These are phyloP conservation scores for Hormaphis cornu DNA, from an alignment of 1,140 invertebrate species.

Conservation along the genomic window DNA sequence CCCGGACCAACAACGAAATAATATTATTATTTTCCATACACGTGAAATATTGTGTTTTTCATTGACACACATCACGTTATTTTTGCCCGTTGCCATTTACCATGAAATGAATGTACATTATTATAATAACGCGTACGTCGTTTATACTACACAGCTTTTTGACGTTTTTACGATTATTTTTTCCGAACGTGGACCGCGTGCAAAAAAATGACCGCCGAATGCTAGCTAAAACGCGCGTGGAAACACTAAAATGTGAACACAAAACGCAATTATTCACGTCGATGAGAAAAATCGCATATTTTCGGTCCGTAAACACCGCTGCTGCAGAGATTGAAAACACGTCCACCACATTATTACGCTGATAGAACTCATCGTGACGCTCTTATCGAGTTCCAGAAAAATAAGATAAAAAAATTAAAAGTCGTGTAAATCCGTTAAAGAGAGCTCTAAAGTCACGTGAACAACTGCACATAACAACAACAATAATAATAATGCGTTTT, in stretches of 20 bases:
- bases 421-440: too few relatives aligned
- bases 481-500: too few relatives aligned
- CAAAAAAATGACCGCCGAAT: slow-evolving; percentile 5
- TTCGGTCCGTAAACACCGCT: background rate
- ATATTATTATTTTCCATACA: background rate
- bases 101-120: too few relatives aligned
- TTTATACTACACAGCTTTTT: too few relatives aligned
- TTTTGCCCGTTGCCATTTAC: too few relatives aligned
- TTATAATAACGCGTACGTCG: slow-evolving; percentile 9
- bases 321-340: background rate
- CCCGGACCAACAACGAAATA: background rate
- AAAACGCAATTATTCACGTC: slow-evolving; percentile 27
- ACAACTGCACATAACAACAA: too few relatives aligned
- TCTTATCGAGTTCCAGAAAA: too few relatives aligned
- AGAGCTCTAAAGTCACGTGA: too few relatives aligned
- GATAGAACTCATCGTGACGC: too few relatives aligned
- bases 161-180: slow-evolving; percentile 19
- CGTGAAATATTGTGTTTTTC: slow-evolving; percentile 8
- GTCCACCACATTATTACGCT: too few relatives aligned
- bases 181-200: background rate
- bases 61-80: slow-evolving; percentile 1
- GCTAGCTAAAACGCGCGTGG: slow-evolving; percentile 1
- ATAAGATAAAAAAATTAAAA: too few relatives aligned
- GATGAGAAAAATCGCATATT: slow-evolving; percentile 9
- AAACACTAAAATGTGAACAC: slow-evolving; percentile 17